Evolutionary conservation across 2,113 vertebrate genomes (phyloP), one percentile per base, ranked within the genome.

Genomic region (Syngnathus typhle): DNA sequence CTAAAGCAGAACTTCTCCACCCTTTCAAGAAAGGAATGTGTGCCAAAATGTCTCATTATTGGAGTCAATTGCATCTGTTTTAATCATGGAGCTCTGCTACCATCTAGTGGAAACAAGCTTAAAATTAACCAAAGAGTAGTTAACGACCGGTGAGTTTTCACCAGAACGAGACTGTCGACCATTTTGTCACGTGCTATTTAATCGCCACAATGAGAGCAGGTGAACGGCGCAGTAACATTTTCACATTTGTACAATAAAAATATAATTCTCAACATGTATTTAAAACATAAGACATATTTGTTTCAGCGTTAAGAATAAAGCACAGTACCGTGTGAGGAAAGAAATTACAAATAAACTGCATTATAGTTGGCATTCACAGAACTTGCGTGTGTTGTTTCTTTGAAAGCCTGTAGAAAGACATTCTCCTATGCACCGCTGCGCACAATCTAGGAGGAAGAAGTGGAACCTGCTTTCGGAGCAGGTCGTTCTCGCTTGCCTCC

Each of bases 371-470:
- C 70, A 70, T 64, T 52, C 2, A 9, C 12, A 36, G 19, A 44
- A 41, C 21, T 39, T 64, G 1, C 51, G 13, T 7, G 56, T 77
- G 47, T 41, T 76, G 67, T 23, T 82, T 87, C 69, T 79, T 88
- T 32, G 84, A 86, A 55, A 92, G 89, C 75, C 92, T 90, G 92
- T 95, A 98, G 87, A 94, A 98, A 13, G 87, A 91, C 60, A 92
- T 92, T 82, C 93, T 94, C 71, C 87, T 92, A 85, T 93, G 81
- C 37, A 94, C 93, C 4, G 92, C 88, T 58, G 90, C 87, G 43
- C 90, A 72, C 0, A 98, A 92, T 76, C 93, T 93, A 19, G 89
- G 74, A 65, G 96, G 96, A 73, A 98, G 86, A 47, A 89, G 83
- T 2, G 88, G 84, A 38, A 98, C 90, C 37, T 96, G 92, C 43